Evolutionary conservation across 2,888 invertebrate genomes (phyloP).

Genomic region (Spodoptera exigua): DNA sequence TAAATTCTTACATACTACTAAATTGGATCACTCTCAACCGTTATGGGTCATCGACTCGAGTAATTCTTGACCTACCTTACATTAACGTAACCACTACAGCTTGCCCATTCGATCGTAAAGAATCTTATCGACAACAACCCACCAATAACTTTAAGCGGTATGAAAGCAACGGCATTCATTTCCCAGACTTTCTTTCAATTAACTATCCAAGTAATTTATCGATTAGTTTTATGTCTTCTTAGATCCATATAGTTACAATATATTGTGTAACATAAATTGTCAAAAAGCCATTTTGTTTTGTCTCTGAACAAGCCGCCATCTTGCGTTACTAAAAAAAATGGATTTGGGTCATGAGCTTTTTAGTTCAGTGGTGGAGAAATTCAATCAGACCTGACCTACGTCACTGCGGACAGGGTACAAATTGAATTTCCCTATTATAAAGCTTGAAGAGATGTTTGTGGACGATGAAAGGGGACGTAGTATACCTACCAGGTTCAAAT

Average conservation of each 20-base stretch:
- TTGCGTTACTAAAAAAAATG: background rate
- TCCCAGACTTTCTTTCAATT: conserved; percentile 50
- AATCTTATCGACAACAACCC: background rate
- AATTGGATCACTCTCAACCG: conserved; percentile 31
- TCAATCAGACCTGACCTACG: conserved; percentile 20
- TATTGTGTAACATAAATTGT: background rate
- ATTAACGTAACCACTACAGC: conserved; percentile 17
- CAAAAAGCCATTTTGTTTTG: too few species aligned
- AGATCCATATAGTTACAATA: conserved; percentile 30
- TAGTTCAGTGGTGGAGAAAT: conserved; percentile 16
- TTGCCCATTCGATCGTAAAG: conserved; percentile 8
- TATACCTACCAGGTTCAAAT: background rate
- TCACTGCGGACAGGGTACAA: conserved; percentile 3
- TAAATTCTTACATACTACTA: conserved; percentile 21
- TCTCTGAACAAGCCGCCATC: background rate
- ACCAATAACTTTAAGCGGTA: background rate
- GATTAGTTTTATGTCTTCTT: conserved; percentile 34
- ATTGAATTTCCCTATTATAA: conserved; percentile 26
- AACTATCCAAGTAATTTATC: conserved; percentile 37
- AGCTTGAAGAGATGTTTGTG: background rate
- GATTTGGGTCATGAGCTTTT: conserved; percentile 5
- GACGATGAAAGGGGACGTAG: conserved; percentile 4
- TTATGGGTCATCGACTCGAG: conserved; percentile 16
- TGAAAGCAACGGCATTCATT: conserved; percentile 17
- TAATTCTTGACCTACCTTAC: conserved; percentile 2